Percentiles rank a stretch among this genome's conserved stretches.
Evolutionary conservation across 2,797 vertebrate genomes (phyloP).

Genomic region (Neosilurus mollespiculum): DNA sequence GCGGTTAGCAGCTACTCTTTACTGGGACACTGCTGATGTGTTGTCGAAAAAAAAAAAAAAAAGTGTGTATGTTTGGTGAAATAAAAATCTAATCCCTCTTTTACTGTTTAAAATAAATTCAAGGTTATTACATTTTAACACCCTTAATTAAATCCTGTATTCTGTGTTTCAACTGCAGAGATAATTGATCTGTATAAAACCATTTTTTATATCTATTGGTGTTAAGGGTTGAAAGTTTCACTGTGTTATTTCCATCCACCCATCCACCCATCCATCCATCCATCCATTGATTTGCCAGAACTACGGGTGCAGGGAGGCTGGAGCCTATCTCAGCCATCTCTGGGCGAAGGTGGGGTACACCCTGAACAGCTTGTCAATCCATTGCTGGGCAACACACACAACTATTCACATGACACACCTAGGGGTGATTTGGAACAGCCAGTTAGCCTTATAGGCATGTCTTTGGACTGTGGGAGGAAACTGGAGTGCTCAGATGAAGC

Average conservation of each 20-base stretch:
- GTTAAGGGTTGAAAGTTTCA: not conserved
- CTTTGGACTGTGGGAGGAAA: too few relatives aligned
- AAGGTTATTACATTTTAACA: not conserved
- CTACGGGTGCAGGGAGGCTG: too few relatives aligned
- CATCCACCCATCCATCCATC: too few relatives aligned
- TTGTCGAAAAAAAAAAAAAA: not conserved
- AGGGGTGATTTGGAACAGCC: too few relatives aligned
- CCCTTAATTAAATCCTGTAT: not conserved
- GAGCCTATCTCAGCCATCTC: too few relatives aligned
- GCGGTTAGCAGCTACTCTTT: not conserved
- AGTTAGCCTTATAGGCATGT: too few relatives aligned
- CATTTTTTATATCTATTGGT: not conserved
- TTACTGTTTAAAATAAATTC: not conserved
- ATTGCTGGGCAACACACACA: too few relatives aligned
- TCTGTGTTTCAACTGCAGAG: not conserved
- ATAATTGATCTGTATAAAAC: not conserved
- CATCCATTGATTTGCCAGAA: too few relatives aligned
- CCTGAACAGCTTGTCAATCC: too few relatives aligned
- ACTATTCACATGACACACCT: too few relatives aligned
- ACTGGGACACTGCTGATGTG: not conserved
- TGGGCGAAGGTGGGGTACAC: too few relatives aligned
- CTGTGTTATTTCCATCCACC: not conserved
- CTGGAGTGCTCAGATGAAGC: too few relatives aligned
- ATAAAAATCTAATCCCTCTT: not conserved
- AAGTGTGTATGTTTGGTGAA: not conserved